A percentile compares a stretch with the other conserved stretches of the same genome.
Evolutionary conservation across 2,113 vertebrate species (phyloP).

Genomic region (Struthio camelus): DNA sequence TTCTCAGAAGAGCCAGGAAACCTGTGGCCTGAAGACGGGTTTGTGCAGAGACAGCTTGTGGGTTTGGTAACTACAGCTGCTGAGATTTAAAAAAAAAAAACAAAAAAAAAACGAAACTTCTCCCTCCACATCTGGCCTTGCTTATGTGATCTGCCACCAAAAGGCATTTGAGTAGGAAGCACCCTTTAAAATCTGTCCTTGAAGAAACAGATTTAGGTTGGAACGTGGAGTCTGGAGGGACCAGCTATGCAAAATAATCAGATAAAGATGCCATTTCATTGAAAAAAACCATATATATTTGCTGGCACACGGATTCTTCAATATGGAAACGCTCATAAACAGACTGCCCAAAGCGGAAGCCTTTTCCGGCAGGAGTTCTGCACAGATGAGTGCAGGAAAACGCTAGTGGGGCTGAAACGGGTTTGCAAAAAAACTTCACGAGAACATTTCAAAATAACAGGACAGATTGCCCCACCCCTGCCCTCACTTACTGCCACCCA

Average conservation of each 20-base stretch:
- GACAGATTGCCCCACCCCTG: background rate
- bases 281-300: background rate
- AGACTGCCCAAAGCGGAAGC: background rate
- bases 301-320: background rate
- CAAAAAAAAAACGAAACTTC: background rate
- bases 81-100: background rate
- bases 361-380: background rate
- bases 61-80: background rate
- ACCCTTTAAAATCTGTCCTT: background rate
- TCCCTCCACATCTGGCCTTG: background rate
- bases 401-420: fast-evolving
- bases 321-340: background rate
- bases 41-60: background rate
- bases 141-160: background rate
- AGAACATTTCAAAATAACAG: background rate
- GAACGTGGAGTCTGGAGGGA: background rate
- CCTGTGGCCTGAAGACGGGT: background rate
- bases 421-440: background rate
- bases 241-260: background rate
- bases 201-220: background rate
- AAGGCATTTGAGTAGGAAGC: fast-evolving
- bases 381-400: background rate
- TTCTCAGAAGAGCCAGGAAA: background rate
- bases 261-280: background rate
- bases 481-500: fast-evolving